Percentiles rank a stretch among this genome's conserved stretches.
Evolutionary conservation across 2,797 vertebrate species (phyloP).

Genomic region (Mus minutoides): DNA sequence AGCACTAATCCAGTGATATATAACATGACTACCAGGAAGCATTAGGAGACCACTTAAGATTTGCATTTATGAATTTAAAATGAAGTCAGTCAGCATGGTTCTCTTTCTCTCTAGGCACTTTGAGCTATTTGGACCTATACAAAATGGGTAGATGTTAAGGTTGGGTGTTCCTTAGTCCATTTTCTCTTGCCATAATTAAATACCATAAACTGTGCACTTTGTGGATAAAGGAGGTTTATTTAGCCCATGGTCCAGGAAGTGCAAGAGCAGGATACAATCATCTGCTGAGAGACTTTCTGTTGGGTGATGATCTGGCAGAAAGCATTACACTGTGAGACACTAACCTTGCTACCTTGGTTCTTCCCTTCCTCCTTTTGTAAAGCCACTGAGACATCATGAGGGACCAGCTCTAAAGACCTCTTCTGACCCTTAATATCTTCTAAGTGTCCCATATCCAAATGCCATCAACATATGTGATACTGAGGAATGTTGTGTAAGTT

Average conservation of each 20-base stretch:
- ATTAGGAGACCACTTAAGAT: constrained; percentile 14
- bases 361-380: not conserved
- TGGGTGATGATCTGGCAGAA: not conserved
- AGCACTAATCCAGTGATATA: not conserved
- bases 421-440: not conserved
- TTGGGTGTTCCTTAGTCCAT: not conserved
- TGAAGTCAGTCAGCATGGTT: not conserved
- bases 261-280: not conserved
- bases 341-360: not conserved
- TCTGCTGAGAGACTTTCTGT: not conserved
- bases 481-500: not conserved
- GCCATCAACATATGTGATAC: not conserved
- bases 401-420: not conserved
- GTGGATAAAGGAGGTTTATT: not conserved
- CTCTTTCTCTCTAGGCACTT: not conserved
- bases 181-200: not conserved
- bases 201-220: not conserved
- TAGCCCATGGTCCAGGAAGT: not conserved
- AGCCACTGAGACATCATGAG: not conserved
- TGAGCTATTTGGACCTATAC: not conserved
- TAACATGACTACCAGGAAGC: not conserved
- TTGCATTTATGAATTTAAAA: constrained; percentile 46
- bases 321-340: not conserved
- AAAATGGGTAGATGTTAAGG: not conserved
- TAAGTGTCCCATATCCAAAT: not conserved